Percentiles rank a stretch among this genome's conserved stretches.
Conservation (phyloP, 1,140 invertebrate genomes). For the Drosophila azteca region DNA sequence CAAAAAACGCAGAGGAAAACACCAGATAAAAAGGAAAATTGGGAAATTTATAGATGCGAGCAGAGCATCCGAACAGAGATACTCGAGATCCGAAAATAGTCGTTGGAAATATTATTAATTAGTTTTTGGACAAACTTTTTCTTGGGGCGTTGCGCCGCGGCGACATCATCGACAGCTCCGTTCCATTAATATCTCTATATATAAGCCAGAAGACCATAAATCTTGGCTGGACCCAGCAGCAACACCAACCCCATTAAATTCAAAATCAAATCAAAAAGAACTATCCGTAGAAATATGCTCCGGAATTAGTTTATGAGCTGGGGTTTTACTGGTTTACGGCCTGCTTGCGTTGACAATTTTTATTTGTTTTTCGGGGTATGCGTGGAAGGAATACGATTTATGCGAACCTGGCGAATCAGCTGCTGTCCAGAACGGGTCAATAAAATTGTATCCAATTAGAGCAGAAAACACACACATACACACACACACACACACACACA, state of each 20-base stretch:
- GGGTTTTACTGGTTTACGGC: constrained; percentile 5
- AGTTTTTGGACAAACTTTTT: constrained; percentile 68
- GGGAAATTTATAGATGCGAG: constrained; percentile 6
- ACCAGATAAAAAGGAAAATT: constrained; percentile 8
- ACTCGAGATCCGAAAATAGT: constrained; percentile 54
- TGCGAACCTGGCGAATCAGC: constrained; percentile 22
- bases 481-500: constrained; percentile 3
- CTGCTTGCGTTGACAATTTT: constrained; percentile 42
- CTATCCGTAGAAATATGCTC: constrained; percentile 23
- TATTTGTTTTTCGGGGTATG: constrained; percentile 23
- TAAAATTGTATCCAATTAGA: constrained; percentile 64
- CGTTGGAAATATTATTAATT: constrained; percentile 68
- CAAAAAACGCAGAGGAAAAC: constrained; percentile 31
- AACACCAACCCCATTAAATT: constrained; percentile 11
- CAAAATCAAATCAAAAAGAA: constrained; percentile 24
- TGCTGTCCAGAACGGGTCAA: constrained; percentile 21
- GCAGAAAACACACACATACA: constrained; percentile 16
- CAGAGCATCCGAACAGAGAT: constrained; percentile 3
- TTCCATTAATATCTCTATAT: constrained; percentile 46
- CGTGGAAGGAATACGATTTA: constrained; percentile 9
- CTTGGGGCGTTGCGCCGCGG: constrained; percentile 29
- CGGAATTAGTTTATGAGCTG: constrained; percentile 2
- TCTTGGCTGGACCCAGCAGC: constrained; percentile 3
- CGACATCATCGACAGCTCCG: constrained; percentile 45
- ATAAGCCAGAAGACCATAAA: constrained; percentile 30